phyloP scores from a whole-genome alignment of 2,797 vertebrate species.

The Lepus townsendii region DNA sequence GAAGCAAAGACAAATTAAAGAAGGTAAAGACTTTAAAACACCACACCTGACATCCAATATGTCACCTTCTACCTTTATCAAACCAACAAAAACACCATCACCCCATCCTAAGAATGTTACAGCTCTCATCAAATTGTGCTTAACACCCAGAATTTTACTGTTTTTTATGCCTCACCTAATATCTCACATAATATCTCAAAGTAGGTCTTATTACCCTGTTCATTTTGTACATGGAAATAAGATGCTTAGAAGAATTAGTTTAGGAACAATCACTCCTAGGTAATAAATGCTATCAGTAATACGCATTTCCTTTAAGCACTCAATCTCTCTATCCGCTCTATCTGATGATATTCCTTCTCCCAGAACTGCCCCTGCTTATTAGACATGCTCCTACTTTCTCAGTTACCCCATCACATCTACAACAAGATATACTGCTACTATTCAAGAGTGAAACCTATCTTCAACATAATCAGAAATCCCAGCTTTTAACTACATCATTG shows the following conservation, averaged over 20 bases:
- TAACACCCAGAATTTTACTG: not conserved
- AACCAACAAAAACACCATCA: not conserved
- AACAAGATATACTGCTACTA: not conserved
- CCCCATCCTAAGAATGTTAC: not conserved
- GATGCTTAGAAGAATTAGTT: not conserved
- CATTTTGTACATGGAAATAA: not conserved
- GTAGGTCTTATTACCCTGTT: not conserved
- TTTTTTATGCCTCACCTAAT: not conserved
- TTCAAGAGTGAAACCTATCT: not conserved
- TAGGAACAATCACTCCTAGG: not conserved
- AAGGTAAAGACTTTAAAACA: not conserved
- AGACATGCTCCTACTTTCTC: fast-evolving
- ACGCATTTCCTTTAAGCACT: not conserved
- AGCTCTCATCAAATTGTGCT: fast-evolving
- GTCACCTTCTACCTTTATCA: not conserved
- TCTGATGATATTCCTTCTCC: not conserved
- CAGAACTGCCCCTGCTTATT: not conserved
- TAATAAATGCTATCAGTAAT: not conserved
- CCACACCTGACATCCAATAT: not conserved
- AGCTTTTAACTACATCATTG: not conserved
- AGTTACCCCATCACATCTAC: not conserved
- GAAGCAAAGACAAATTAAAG: not conserved
- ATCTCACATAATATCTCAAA: not conserved
- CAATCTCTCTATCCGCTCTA: not conserved
- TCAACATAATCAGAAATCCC: not conserved